Evolutionary conservation across 2,888 invertebrate genomes (phyloP), one percentile per base, ranked within the genome.

Genomic region (Hyposoter dolosus): DNA sequence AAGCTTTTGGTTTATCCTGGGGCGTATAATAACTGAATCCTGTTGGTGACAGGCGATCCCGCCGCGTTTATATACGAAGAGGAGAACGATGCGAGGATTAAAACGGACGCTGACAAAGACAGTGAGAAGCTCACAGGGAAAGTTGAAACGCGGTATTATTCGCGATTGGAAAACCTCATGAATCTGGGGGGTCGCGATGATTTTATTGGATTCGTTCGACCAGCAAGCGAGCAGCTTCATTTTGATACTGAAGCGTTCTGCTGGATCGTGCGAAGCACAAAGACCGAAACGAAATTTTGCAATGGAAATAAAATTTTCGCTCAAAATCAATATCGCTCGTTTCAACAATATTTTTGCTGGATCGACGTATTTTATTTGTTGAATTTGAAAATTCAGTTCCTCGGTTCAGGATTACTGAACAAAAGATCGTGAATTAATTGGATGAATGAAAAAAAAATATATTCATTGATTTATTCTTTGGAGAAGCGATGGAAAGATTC

Each of bases 11-110:
- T 1, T 5, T n/a, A 71, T 47, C 50, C 71, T 43, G 66, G 1
- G 12, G 68, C 40, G 32, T 40, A 43, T 63, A 45, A 79, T 69
- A 79, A 79, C 32, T 63, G 40, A 17, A 63, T 75, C 12, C 79
- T 50, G 68, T 40, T 50, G 1, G n/a, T 66, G 45, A 17, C 28
- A n/a, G 35, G 40, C 60, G 69, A 69, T 60, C 50, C 56, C 15
- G n/a, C 56, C 15, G n/a, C 9, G 40, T 28, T 3, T 40, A 40
- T 40, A 40, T 40, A 10, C 6, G 17, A 7, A 3, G 23, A 15
- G 10, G 19, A 47, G 19, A n/a, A 17, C 17, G 50, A 78, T 72
- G 40, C 40, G 72, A 32, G 17, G 17, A 83, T 78, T 15, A 71
- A 78, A 60, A 78, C 53, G 63, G n/a, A 69, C 60, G 40, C 56